Base-by-base conservation (phyloP, 2,888 invertebrate species). In the Agrilus mali region DNA sequence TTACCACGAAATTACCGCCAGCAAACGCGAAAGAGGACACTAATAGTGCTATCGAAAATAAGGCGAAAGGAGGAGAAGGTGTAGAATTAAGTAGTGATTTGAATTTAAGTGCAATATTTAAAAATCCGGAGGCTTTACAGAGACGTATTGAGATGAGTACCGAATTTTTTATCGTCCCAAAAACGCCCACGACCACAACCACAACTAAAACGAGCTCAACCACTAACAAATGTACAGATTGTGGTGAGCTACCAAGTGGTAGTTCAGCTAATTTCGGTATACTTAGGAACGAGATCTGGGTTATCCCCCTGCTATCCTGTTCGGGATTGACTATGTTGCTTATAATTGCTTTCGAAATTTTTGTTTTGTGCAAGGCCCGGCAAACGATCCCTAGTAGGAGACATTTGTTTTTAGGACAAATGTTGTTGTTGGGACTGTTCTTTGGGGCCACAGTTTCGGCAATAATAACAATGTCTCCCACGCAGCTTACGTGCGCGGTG, bases 261-360 rank as follows among this genome's bases (percentile, higher is more conserved):
- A 50, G 49, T 14, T 57, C 55, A 12, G 54, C 50, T 41, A 52
- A 60, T 35, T 56, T 47, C 22, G 59, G 59, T n/a, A 44, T 65
- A 33, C 61, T 68, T 41, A 72, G 86, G 42, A 72, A 80, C 51
- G 88, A 90, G 61, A 77, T 86, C 15, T 94, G 95, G 95, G 90
- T 92, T 33, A 79, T 92, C 51, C 92, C 93, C 2, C 77, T 94
- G 41, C 74, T 93, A 45, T 84, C 88, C 14, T 74, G 92, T 47
- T 84, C 90, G 43, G 82, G 85, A 33, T 74, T 87, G 27, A 84
- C 87, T 51, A 86, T 94, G 80, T 69, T 86, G 15, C 75, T 86
- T 55, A 87, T 94, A 63, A 78, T 83, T 43, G 80, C 84, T 36
- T 93, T 94, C 63, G 94, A 94, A 69, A 78, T 82, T 47, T 93